Percentiles rank a stretch among this genome's conserved stretches.
These are phyloP conservation scores for Carassius gibelio DNA, from an alignment of 2,113 vertebrate species.

Conservation along the genomic window DNA sequence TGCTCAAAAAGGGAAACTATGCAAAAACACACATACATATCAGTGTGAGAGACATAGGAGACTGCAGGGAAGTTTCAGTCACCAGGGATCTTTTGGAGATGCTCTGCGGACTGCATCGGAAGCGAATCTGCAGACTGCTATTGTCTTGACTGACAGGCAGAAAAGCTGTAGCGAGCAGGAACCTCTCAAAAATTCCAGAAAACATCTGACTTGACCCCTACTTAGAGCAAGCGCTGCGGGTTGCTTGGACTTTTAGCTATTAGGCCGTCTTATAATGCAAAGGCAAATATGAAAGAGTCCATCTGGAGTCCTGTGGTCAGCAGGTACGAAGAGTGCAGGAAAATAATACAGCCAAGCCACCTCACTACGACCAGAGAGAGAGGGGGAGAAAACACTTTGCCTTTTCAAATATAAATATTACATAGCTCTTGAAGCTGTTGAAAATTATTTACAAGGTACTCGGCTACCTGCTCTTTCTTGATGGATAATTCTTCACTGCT, in stretches of 20 bases:
- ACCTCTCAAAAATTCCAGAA: neutral
- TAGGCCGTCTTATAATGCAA: constrained; percentile 50
- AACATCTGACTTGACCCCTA: neutral
- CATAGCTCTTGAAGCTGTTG: constrained; percentile 34
- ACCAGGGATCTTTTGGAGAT: constrained; percentile 35
- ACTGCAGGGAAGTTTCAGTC: constrained; percentile 41
- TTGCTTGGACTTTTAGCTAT: neutral
- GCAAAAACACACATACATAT: constrained; percentile 42
- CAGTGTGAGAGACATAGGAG: constrained; percentile 18
- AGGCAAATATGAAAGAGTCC: constrained; percentile 45
- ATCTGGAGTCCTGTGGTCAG: constrained; percentile 52
- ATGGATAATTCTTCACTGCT: constrained; percentile 46
- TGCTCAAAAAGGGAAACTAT: neutral
- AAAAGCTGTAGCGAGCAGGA: neutral
- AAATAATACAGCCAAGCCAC: constrained; percentile 39
- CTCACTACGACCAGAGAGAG: constrained; percentile 44
- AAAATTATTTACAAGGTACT: constrained; percentile 40
- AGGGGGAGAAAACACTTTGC: constrained; percentile 28
- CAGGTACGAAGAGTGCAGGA: constrained; percentile 47
- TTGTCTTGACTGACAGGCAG: constrained; percentile 33
- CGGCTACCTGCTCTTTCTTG: constrained; percentile 32
- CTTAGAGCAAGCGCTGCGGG: constrained; percentile 21
- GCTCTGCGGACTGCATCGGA: neutral
- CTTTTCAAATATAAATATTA: constrained; percentile 58
- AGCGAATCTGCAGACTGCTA: neutral